Percentiles rank a stretch among this genome's conserved stretches.
Conservation (phyloP, 2,797 vertebrate species). For the Balearica regulorum region DNA sequence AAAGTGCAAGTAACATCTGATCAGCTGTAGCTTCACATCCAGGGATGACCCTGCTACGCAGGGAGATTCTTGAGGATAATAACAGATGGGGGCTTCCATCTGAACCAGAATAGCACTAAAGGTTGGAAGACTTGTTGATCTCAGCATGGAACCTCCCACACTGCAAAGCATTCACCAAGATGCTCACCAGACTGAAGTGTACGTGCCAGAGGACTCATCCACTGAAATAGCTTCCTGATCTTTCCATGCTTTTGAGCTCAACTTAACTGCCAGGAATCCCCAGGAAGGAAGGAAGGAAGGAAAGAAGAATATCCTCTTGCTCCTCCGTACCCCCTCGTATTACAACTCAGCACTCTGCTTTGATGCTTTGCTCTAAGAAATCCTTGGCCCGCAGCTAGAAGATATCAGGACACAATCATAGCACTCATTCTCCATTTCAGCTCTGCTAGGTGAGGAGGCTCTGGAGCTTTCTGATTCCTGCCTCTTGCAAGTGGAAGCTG, state of each 20-base stretch:
- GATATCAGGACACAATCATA: background rate
- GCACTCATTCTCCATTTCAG: background rate
- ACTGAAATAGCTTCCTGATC: slow-evolving; percentile 19
- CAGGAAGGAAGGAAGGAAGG: slow-evolving; percentile 5
- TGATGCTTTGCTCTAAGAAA: background rate
- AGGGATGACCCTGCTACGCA: background rate
- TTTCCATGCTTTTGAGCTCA: background rate
- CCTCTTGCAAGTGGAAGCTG: background rate
- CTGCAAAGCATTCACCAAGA: slow-evolving; percentile 12
- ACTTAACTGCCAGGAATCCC: slow-evolving; percentile 1
- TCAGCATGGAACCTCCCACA: slow-evolving; percentile 34
- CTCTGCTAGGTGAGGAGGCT: background rate
- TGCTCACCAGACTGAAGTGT: background rate
- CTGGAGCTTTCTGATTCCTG: background rate
- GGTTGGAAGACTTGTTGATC: slow-evolving; percentile 27
- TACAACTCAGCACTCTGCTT: background rate
- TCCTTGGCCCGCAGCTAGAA: background rate
- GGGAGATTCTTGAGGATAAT: slow-evolving; percentile 7
- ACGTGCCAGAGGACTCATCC: slow-evolving; percentile 18
- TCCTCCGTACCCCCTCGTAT: background rate
- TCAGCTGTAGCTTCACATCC: background rate
- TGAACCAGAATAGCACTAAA: slow-evolving; percentile 23
- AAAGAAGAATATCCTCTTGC: slow-evolving; percentile 13
- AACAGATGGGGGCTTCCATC: slow-evolving; percentile 23
- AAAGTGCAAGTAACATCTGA: background rate